Conservation (phyloP, 1,140 invertebrate species). For the Harpegnathos saltator region DNA sequence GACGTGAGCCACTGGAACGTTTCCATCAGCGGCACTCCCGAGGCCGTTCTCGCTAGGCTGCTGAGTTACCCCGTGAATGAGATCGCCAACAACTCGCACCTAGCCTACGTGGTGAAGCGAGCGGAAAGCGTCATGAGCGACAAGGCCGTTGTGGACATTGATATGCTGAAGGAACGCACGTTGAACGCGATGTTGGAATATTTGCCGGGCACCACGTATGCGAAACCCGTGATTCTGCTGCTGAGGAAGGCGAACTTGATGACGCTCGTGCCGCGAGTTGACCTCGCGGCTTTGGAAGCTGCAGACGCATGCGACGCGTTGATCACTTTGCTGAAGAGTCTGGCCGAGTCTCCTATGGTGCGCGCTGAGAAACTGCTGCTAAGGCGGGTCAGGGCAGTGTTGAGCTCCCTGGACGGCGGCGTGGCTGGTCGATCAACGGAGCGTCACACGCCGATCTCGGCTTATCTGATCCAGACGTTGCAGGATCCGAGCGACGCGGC, state of each 20-base stretch:
- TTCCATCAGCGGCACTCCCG: constrained; percentile 38
- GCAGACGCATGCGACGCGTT: constrained; percentile 5
- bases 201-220: constrained; percentile 30
- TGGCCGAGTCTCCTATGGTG: constrained; percentile 12
- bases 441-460: background rate
- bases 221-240: constrained; percentile 33
- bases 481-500: constrained; percentile 16
- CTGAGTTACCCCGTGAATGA: constrained; percentile 38
- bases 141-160: background rate
- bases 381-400: constrained; percentile 5
- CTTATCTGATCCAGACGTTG: constrained; percentile 17
- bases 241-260: constrained; percentile 50
- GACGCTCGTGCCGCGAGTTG: constrained; percentile 36
- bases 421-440: background rate
- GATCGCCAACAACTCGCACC: background rate
- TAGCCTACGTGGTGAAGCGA: background rate
- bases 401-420: background rate
- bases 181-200: constrained; percentile 47
- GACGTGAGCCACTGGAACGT: constrained; percentile 53
- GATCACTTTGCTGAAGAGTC: constrained; percentile 18
- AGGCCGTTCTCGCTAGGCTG: constrained; percentile 39
- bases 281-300: constrained; percentile 3
- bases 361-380: constrained; percentile 23
- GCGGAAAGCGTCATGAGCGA: constrained; percentile 16
- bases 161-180: constrained; percentile 36